Evolutionary conservation across 1,140 invertebrate species (phyloP), one percentile per base, ranked within the genome.

Genomic region (Solen grandis): DNA sequence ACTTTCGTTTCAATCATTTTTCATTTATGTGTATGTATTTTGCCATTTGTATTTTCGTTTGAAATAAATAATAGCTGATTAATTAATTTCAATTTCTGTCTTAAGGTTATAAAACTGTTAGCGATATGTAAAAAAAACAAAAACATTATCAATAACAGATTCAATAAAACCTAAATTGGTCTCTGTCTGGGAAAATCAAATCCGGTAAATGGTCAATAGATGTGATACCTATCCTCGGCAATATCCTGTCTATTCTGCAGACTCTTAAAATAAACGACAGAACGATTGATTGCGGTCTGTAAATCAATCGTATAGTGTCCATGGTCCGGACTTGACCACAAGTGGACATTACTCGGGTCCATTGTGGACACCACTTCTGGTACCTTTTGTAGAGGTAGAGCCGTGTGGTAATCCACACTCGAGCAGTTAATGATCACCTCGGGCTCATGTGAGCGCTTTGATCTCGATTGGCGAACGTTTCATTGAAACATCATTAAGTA

Each of bases 401-500:
- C 14, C 46, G 68, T 70, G 35, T 70, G 68, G 57, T 70, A 52
- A 54, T 41, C 38, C 10, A 25, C 29, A 38, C 70, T 73, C 41
- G 54, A 73, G 36, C 50, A 31, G 70, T 57, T 73, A 73, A 73
- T 73, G 70, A 73, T 57, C 70, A 73, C 70, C 57, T 73, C 29
- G 36, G 55, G 19, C 13, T 38, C 70, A 25, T 57, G 29, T 27
- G 60, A 57, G 41, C 70, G 70, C 70, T 73, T 73, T 73, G 70
- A 73, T 73, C 70, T 57, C 54, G 22, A 60, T 60, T 60, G 57
- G 22, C 60, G 27, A 54, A 60, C 33, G 70, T 36, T 60, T 60
- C 50, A 52, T 57, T 57, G 70, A 31, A 73, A 73, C 70, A 73
- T 73, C 70, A 73, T 73, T 73, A 73, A 27, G 70, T 25, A 73